Base-by-base conservation (phyloP, 2,797 vertebrate species). In the Pantherophis alleghaniensis region DNA sequence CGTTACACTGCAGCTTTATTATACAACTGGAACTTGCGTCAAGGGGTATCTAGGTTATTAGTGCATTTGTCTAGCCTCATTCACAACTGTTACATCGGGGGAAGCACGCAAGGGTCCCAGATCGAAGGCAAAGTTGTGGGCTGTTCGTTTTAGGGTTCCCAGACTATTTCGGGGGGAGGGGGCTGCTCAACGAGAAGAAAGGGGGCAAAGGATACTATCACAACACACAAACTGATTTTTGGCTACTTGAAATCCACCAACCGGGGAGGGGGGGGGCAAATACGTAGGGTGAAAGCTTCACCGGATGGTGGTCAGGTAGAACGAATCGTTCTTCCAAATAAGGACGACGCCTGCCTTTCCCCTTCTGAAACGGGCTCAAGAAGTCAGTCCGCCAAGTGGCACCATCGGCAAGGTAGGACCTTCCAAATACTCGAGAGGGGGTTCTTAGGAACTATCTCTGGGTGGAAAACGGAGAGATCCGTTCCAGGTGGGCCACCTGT, bases 1-100 rank as follows among this genome's bases (percentile, higher is more conserved):
- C 5, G 93, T 97, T 96, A 95, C 95, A 95, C 94, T 95, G 96
- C 94, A 95, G 95, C 95, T 96, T 96, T 96, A 96, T 92, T 96
- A 96, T 92, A 97, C 91, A 63, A 83, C 94, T 94, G 94, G 96
- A 96, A 96, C 93, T 95, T 91, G 96, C 95, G 91, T 96, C 90
- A 93, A 16, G 90, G 94, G 95, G 92, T 95, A 96, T 93, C 95
- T 95, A 96, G 93, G 93, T 87, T 92, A 93, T 53, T 94, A 94
- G 94, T 86, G 95, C 90, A 57, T 93, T 79, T 94, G 90, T 95
- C 96, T 94, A 94, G 69, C 89, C 95, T 94, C 94, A 95, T 94
- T 91, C 92, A 42, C 0, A 56, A 32, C 94, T 69, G 89, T 91
- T 79, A 51, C 56, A 0, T 20, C 0, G 11, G 79, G 94, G 93